Base-by-base conservation (phyloP, 2,797 vertebrate species). In the Labroides dimidiatus region DNA sequence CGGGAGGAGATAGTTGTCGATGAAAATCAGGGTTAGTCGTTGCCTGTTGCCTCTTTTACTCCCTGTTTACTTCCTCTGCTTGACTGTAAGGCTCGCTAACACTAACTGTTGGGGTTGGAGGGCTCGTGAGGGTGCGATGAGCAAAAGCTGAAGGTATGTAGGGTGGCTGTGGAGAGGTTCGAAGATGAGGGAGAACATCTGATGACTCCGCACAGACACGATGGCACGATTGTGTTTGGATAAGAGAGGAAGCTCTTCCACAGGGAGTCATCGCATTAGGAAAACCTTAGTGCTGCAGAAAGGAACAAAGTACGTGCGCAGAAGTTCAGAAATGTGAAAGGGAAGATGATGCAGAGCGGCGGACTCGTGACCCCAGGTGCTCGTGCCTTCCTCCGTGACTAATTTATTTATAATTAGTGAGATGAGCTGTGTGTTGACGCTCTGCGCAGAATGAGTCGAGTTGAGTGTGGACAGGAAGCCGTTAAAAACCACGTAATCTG, bases 381-480 rank as follows among this genome's bases (percentile, higher is more conserved):
- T 49, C 39, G 78, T 87, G 75, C 85, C 82, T 89, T 77, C 76
- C 45, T 63, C 30, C 47, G 44, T 57, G 50, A 70, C 70, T 79
- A 58, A 85, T 72, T 70, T 66, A 60, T 82, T 66, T 54, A 17
- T 44, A 69, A 64, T 41, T 43, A 30, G 16, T 36, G 41, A 64
- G 36, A 36, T 71, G 20, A 64, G 60, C 39, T 61, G 21, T 24
- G 11, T 33, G 47, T 44, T 17, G 76, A 81, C 47, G 4, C 75
- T 81, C 72, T 41, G 11, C 17, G 13, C 0, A 53, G 54, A 57
- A 49, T 41, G 74, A 77, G 75, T 77, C n/a, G 58, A 71, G 77
- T 82, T 70, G 1, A 62, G 64, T 56, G 66, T 58, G 53, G 60
- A 61, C 49, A 49, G 64, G 64, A 65, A 61, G 44, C 17, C 45